These are phyloP conservation scores for Pogonognathellus flavescens DNA, from an alignment of 1,140 invertebrate species.

Conservation along the genomic window DNA sequence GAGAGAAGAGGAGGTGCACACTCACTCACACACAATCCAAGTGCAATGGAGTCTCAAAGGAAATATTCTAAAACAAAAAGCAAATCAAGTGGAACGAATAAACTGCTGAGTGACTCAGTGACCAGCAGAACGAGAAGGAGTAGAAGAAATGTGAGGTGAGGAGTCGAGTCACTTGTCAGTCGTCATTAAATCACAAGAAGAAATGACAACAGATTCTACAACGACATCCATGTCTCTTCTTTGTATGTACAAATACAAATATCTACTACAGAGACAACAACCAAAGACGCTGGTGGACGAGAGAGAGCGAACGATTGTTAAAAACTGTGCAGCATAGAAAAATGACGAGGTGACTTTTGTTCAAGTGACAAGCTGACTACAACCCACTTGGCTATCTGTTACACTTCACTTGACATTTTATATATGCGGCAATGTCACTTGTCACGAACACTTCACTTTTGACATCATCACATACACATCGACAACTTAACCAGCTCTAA, in stretches of 20 bases:
- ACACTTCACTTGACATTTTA: constrained; percentile 23
- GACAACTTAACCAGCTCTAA: constrained; percentile 10
- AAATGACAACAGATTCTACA: constrained; percentile 3
- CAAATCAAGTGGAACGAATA: background rate
- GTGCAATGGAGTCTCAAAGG: background rate
- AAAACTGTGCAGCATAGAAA: background rate
- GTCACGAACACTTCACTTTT: background rate
- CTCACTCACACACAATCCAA: background rate
- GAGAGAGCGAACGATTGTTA: background rate
- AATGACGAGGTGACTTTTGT: background rate
- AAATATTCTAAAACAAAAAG: background rate
- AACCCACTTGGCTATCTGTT: constrained; percentile 21
- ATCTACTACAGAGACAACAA: background rate
- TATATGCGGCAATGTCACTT: background rate
- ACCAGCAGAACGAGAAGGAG: background rate
- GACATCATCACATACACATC: background rate
- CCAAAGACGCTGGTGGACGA: background rate
- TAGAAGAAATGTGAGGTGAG: background rate
- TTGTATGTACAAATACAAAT: background rate
- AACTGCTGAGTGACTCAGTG: background rate
- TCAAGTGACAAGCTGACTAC: background rate
- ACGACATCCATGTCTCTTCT: too few relatives aligned
- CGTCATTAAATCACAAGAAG: constrained; percentile 22
- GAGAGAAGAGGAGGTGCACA: background rate
- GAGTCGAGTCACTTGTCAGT: constrained; percentile 9